Evolutionary conservation across 2,797 vertebrate genomes (phyloP).

Genomic region (Sebastes flavidus): DNA sequence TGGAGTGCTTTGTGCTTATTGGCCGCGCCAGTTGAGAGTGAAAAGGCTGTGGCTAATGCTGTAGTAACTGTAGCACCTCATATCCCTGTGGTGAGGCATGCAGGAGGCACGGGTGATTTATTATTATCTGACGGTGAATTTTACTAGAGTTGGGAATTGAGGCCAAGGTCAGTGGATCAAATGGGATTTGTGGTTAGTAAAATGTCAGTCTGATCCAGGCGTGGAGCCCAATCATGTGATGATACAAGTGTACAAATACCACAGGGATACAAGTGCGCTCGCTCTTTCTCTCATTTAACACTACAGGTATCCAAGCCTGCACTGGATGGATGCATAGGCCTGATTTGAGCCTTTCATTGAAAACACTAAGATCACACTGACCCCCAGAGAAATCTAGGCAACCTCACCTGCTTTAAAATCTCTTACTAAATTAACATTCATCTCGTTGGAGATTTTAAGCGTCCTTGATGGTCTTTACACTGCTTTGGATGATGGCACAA

Average conservation of each 20-base stretch:
- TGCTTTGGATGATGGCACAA: not conserved
- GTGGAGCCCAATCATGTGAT: conserved; percentile 25
- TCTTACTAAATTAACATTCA: not conserved
- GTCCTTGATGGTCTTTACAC: not conserved
- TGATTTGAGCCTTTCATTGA: not conserved
- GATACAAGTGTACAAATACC: conserved; percentile 19
- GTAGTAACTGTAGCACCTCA: conserved; percentile 21
- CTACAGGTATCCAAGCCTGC: not conserved
- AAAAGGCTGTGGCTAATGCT: conserved; percentile 46
- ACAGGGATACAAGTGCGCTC: not conserved
- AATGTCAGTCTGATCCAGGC: conserved; percentile 52
- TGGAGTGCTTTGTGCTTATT: conserved; percentile 43
- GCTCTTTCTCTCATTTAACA: conserved; percentile 14
- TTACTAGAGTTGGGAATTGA: conserved; percentile 47
- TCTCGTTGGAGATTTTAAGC: not conserved
- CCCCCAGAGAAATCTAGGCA: not conserved
- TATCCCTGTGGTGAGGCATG: conserved; percentile 42
- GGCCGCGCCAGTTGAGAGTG: conserved; percentile 30
- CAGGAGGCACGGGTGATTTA: conserved; percentile 41
- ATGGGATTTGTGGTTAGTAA: conserved; percentile 59
- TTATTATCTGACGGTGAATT: conserved; percentile 61
- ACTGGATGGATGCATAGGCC: not conserved
- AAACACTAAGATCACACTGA: not conserved
- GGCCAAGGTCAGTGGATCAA: conserved; percentile 70
- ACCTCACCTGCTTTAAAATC: not conserved